Evolutionary conservation across 2,888 invertebrate species (phyloP), one percentile per base, ranked within the genome.

Genomic region (Orthosia gracilis): DNA sequence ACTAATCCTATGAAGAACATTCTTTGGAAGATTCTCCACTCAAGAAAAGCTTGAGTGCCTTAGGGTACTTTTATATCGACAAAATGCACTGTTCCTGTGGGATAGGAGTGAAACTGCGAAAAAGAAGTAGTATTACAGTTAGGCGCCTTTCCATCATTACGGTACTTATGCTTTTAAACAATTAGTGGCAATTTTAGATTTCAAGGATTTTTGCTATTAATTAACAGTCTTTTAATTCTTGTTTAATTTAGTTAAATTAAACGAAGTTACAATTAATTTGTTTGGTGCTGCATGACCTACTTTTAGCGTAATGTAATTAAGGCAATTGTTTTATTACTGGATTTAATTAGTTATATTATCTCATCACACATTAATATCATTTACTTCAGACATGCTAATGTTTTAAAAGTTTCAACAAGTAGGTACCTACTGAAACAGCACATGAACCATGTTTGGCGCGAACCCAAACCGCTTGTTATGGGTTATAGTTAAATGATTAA

Each of bases 391-490:
- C 13, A 7, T 1, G 11, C 21, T 18, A 50, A 58, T 58, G 21
- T 18, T 47, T 47, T 4, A 21, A 15, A 40, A 69, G 17, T 54
- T 61, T 61, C 40, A 69, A 75, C 54, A 78, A 69, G 75, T 40
- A 31, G 31, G 7, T 77, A n/a, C n/a, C n/a, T n/a, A 47, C 23
- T 57, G 55, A 21, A 18, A 21, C 47, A 23, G 31, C 49, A 52
- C 57, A 13, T 11, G 18, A 40, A 40, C 65, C 23, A 47, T 63
- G 52, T 62, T 62, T 81, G 76, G 78, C 76, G 13, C 13, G 13
- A 18, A 23, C 40, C 76, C 82, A 78, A 81, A 52, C 64, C 59
- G 5, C 54, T 52, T 26, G 55, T n/a, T 59, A 50, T 67, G 31
- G 18, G 23, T 57, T 65, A 21, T 57, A 57, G 21, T 50, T 11